phyloP scores from a whole-genome alignment of 2,113 vertebrate species.

The Eurystomus gularis region DNA sequence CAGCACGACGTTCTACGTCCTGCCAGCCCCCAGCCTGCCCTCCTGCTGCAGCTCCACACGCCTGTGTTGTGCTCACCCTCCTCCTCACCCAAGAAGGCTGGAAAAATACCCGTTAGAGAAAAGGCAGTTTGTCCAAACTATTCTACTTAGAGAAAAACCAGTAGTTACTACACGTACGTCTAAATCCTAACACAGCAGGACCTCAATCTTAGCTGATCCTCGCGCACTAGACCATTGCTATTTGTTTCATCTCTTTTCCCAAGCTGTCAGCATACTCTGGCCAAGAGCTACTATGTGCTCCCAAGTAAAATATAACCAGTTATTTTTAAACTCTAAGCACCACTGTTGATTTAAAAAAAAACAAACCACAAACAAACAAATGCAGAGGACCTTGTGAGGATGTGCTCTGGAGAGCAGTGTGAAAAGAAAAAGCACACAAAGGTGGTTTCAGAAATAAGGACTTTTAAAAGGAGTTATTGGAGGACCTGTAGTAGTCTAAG shows the following conservation, averaged over 20 bases:
- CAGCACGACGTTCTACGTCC: background rate
- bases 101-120: background rate
- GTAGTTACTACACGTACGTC: accelerated
- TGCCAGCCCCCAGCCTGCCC: background rate
- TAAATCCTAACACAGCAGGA: background rate
- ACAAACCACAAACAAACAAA: background rate
- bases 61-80: background rate
- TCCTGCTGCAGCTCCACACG: accelerated
- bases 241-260: background rate
- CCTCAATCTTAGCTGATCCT: background rate
- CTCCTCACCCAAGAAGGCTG: background rate
- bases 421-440: background rate
- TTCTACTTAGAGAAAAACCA: background rate
- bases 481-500: background rate
- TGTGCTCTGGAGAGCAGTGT: background rate
- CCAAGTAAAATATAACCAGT: background rate
- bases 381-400: background rate
- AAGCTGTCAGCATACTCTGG: background rate
- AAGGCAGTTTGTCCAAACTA: background rate
- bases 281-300: background rate
- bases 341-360: background rate
- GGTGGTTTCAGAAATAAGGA: background rate
- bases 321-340: background rate
- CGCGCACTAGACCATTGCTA: background rate
- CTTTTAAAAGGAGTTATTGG: background rate